Percentiles rank a stretch among this genome's conserved stretches.
phyloP scores from a whole-genome alignment of 2,113 vertebrate genomes.

The Seriola rivoliana region DNA sequence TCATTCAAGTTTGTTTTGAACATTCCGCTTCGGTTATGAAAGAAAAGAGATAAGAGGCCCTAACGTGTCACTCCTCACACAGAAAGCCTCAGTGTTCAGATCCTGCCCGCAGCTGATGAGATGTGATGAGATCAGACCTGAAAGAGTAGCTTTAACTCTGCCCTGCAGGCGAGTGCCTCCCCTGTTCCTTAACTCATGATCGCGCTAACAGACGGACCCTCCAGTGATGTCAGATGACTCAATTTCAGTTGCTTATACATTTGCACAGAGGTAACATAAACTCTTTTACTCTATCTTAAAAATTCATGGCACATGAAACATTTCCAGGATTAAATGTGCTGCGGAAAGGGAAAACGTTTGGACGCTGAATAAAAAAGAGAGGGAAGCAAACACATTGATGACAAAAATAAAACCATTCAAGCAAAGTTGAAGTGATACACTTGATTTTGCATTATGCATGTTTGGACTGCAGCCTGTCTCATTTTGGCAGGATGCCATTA shows the following conservation, averaged over 20 bases:
- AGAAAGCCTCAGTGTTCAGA: constrained; percentile 17
- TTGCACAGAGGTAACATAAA: background rate
- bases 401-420: constrained; percentile 14
- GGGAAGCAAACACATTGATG: background rate
- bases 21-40: background rate
- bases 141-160: accelerated
- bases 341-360: no score
- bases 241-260: background rate
- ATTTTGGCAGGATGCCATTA: constrained; percentile 9
- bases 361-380: background rate
- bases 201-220: background rate
- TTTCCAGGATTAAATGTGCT: no score
- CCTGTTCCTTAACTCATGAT: constrained; percentile 37
- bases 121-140: background rate
- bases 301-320: background rate
- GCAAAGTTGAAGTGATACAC: background rate
- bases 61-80: background rate
- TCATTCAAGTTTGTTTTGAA: background rate
- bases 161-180: background rate
- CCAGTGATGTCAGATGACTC: constrained; percentile 5
- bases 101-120: constrained; percentile 29
- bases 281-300: background rate
- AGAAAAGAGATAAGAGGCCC: background rate
- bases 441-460: background rate
- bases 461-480: background rate